Evolutionary conservation across 1,140 invertebrate species (phyloP).

Genomic region (Zophobas atratus): DNA sequence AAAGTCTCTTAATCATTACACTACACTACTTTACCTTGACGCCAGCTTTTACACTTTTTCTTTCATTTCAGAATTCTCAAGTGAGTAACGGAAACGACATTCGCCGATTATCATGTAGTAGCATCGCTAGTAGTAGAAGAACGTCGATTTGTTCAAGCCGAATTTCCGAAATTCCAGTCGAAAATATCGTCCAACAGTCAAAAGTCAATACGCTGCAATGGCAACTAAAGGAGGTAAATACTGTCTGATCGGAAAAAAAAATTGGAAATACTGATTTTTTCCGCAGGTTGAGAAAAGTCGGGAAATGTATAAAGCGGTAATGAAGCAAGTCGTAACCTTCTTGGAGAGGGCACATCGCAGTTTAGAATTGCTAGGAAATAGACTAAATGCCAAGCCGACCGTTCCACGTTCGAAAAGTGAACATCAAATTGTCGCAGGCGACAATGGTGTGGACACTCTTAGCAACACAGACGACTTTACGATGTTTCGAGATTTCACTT

Average conservation of each 20-base stretch:
- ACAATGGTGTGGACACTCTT: conserved; percentile 35
- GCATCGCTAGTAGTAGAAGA: conserved; percentile 55
- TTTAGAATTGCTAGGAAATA: conserved; percentile 70
- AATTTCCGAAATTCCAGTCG: conserved; percentile 65
- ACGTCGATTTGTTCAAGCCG: conserved; percentile 55
- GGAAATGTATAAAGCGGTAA: conserved; percentile 84
- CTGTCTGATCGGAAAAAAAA: conserved; percentile 55
- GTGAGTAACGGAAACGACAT: conserved; percentile 69
- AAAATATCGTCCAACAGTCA: conserved; percentile 80
- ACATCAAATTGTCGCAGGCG: conserved; percentile 70
- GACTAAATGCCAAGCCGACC: conserved; percentile 58
- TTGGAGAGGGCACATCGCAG: conserved; percentile 80
- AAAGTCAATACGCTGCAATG: conserved; percentile 85
- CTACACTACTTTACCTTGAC: neutral
- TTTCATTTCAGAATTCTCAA: conserved; percentile 53
- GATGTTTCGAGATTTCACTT: conserved; percentile 70
- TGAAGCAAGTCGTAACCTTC: conserved; percentile 84
- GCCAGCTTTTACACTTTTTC: neutral
- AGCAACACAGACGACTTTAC: conserved; percentile 59
- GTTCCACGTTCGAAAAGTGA: conserved; percentile 70
- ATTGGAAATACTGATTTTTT: conserved; percentile 59
- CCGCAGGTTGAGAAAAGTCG: conserved; percentile 81
- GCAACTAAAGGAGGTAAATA: conserved; percentile 84
- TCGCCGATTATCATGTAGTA: conserved; percentile 68
- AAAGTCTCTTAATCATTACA: conserved; percentile 9